These are phyloP conservation scores for Turritopsis dohrnii DNA, from an alignment of 30 jellyfish, hydroid and myxozoan genomes.

Conservation along the genomic window DNA sequence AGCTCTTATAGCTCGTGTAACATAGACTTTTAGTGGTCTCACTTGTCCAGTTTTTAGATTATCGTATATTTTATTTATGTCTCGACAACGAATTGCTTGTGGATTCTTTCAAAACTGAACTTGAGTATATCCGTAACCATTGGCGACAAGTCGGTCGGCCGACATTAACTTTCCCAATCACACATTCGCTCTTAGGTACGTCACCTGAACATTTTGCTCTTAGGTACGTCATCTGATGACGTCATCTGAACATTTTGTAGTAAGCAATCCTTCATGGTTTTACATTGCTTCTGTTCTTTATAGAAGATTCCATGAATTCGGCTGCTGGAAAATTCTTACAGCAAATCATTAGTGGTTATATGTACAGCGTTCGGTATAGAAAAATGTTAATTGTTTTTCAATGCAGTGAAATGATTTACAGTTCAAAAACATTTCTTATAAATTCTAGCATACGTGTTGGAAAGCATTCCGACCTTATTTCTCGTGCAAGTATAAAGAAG, in stretches of 20 bases:
- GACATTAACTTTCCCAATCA: constrained; percentile 88
- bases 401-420: no score
- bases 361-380: constrained; percentile 91
- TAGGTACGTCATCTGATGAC: constrained; percentile 1
- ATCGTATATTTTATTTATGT: constrained; percentile 83
- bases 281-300: neutral
- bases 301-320: constrained; percentile 86
- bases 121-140: constrained; percentile 92
- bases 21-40: no score
- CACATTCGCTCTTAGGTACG: constrained; percentile 86
- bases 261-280: neutral
- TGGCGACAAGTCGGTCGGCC: constrained; percentile 99
- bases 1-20: no score
- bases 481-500: constrained; percentile 86
- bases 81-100: constrained; percentile 91
- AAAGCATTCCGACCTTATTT: constrained; percentile 59
- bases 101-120: constrained; percentile 86
- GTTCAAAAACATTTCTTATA: no score
- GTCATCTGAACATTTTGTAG: neutral
- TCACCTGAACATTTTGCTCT: neutral
- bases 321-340: constrained; percentile 79
- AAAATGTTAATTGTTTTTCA: no score
- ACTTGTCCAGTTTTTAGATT: constrained; percentile 66
- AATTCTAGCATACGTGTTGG: constrained; percentile 86
- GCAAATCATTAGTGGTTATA: constrained; percentile 80